Evolutionary conservation across 2,888 invertebrate genomes (phyloP).

Genomic region (Halictus ligatus): DNA sequence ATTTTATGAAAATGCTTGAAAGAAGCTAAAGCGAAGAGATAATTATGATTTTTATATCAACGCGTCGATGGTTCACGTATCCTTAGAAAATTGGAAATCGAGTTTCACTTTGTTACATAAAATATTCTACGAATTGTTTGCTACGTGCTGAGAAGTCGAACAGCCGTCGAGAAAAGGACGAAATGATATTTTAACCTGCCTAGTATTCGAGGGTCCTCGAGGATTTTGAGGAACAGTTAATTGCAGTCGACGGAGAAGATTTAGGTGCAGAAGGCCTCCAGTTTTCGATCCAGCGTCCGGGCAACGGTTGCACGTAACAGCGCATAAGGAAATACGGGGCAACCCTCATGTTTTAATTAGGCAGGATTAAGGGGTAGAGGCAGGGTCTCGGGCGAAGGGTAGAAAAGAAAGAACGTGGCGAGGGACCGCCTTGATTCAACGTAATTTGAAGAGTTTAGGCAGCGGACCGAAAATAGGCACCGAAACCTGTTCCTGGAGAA

Average conservation of each 20-base stretch:
- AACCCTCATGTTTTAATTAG: slow-evolving; percentile 53
- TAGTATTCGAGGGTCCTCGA: background rate
- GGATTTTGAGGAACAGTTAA: background rate
- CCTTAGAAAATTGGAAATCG: background rate
- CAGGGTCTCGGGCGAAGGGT: slow-evolving; percentile 24
- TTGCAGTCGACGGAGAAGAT: background rate
- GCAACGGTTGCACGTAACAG: slow-evolving; percentile 1
- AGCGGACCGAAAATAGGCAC: slow-evolving; percentile 65
- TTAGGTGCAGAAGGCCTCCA: background rate
- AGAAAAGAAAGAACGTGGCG: slow-evolving; percentile 38
- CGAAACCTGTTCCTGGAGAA: slow-evolving; percentile 68
- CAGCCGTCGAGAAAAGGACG: background rate
- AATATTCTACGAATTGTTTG: background rate
- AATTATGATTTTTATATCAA: too few relatives aligned
- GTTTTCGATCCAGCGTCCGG: background rate
- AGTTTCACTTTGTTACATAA: background rate
- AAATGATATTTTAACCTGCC: background rate
- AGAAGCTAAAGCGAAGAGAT: too few relatives aligned
- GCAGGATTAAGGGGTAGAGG: background rate
- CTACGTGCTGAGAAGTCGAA: background rate
- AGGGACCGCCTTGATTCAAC: slow-evolving; percentile 30
- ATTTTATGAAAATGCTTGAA: too few relatives aligned
- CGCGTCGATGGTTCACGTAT: too few relatives aligned
- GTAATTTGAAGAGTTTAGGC: slow-evolving; percentile 66
- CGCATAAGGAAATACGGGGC: background rate